Percentiles rank a stretch among this genome's conserved stretches.
These are phyloP conservation scores for Sciurus niger DNA, from an alignment of 2,113 vertebrate species.

Conservation along the genomic window DNA sequence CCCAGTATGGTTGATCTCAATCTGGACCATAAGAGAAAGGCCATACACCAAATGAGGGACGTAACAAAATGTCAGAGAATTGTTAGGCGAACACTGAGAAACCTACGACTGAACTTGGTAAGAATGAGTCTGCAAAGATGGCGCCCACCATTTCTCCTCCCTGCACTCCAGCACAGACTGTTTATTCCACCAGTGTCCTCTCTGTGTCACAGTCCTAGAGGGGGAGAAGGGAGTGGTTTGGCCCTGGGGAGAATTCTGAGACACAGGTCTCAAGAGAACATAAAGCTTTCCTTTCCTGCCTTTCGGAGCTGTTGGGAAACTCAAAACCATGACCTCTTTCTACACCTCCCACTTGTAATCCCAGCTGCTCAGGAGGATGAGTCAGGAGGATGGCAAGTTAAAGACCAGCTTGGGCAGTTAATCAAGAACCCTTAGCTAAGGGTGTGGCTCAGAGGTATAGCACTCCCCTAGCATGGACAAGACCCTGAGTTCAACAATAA, in stretches of 20 bases:
- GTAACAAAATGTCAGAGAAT: not conserved
- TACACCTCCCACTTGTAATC: not conserved
- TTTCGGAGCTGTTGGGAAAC: not conserved
- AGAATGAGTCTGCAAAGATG: not conserved
- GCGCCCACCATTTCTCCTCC: too few relatives aligned
- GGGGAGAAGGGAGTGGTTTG: not conserved
- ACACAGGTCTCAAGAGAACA: not conserved
- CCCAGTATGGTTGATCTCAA: not conserved
- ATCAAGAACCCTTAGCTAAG: not conserved
- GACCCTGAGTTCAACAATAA: not conserved
- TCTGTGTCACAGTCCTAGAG: not conserved
- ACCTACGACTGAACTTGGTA: not conserved
- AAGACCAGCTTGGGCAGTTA: not conserved
- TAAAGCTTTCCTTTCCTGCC: not conserved
- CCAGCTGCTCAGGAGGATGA: not conserved
- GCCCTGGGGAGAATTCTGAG: not conserved
- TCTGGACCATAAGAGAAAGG: not conserved
- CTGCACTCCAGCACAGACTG: too few relatives aligned
- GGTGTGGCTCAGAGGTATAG: too few relatives aligned
- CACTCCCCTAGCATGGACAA: not conserved
- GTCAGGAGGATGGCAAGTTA: not conserved
- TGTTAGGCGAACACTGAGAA: too few relatives aligned
- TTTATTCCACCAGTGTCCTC: too few relatives aligned
- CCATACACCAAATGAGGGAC: not conserved
- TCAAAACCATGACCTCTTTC: not conserved